Base-by-base conservation (phyloP, 2,113 vertebrate species). In the Callipepla squamata region DNA sequence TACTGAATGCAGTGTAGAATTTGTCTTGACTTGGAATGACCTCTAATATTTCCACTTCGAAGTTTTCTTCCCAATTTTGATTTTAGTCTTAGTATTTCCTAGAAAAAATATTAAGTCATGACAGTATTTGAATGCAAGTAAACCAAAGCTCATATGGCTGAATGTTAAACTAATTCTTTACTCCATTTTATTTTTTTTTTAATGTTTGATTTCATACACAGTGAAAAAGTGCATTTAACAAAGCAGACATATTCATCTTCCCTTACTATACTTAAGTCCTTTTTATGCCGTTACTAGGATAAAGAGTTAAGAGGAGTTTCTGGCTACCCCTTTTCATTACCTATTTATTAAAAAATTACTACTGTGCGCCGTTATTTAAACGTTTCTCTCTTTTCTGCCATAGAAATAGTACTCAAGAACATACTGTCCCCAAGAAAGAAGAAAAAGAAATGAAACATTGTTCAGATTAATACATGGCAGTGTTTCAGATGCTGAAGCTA, bases 51-150 rank as follows among this genome's bases (percentile, higher is more conserved):
- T 82, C 9, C 30, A 58, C 34, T 15, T 66, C 47, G 28, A 74
- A 69, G 25, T 11, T 28, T 67, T 70, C 61, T 57, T 78, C 23
- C 14, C 69, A 74, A 87, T 76, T 70, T 80, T 92, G 77, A 80
- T 89, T 94, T 96, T 96, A 74, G 85, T 88, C 42, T 87, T 62
- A 61, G 34, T 44, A 55, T 45, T 94, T 68, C 16, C 36, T 14
- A 40, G 45, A 57, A 23, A 85, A 85, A 67, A 72, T 5, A 40
- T 20, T 25, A 9, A 72, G 6, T 73, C 53, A 73, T n/a, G 65
- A 20, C 10, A 82, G 26, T 13, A 17, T 10, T 87, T 51, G 23
- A 51, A 25, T 51, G 53, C 9, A 55, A 17, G 28, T 55, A 55
- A 55, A 55, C 28, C 9, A 57, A 57, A 32, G 16, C 53, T 57